Conservation (phyloP, 2,113 vertebrate genomes). For the Lipotes vexillifer region DNA sequence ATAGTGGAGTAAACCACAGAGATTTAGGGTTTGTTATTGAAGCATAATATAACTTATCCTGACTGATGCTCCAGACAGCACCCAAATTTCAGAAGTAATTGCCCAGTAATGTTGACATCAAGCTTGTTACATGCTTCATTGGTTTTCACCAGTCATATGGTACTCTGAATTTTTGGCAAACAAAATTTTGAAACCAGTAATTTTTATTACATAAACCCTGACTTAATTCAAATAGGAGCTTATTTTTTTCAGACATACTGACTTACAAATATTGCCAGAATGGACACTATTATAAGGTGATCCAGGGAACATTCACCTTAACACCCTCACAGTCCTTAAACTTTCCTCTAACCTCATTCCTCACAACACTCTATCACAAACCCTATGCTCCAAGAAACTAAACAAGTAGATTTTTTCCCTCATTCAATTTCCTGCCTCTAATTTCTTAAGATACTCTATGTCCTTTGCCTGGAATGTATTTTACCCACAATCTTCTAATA, state of each 20-base stretch:
- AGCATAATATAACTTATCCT: not conserved
- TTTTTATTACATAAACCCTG: not conserved
- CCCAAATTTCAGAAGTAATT: not conserved
- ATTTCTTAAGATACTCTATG: not conserved
- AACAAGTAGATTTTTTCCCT: not conserved
- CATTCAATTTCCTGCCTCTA: not conserved
- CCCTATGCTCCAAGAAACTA: not conserved
- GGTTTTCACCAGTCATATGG: not conserved
- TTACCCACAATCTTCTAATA: not conserved
- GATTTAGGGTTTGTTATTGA: not conserved
- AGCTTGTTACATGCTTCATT: not conserved
- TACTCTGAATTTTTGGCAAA: not conserved
- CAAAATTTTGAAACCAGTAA: not conserved
- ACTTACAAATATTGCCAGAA: not conserved
- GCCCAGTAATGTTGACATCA: not conserved
- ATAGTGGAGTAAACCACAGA: not conserved
- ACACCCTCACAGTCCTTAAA: not conserved
- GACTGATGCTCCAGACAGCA: not conserved
- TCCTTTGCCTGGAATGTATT: not conserved
- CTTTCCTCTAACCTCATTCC: not conserved
- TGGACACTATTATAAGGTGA: not conserved
- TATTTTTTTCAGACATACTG: not conserved
- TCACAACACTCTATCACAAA: not conserved
- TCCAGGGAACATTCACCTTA: not conserved
- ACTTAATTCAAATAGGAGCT: not conserved